phyloP scores from a whole-genome alignment of 2,797 vertebrate species.

The Harpagifer antarcticus region DNA sequence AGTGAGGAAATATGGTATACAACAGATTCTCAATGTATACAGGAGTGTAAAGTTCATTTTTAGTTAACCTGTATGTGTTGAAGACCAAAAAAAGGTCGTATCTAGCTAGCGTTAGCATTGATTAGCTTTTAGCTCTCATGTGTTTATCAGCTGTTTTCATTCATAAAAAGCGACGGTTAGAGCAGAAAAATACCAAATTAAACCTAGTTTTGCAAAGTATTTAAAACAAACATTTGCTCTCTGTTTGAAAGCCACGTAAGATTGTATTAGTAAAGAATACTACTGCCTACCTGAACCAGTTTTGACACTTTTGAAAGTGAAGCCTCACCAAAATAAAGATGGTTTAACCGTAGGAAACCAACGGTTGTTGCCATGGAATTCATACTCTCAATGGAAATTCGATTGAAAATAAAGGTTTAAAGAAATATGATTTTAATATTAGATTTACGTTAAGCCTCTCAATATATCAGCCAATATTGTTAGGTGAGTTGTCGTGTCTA shows the following conservation, averaged over 20 bases:
- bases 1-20: background rate
- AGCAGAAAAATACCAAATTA: background rate
- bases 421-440: rapidly evolving
- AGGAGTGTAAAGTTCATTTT: background rate
- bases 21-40: background rate
- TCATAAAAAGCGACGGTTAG: background rate
- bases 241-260: background rate
- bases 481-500: background rate
- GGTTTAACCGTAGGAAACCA: background rate
- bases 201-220: background rate
- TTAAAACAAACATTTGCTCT: background rate
- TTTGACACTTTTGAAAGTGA: background rate
- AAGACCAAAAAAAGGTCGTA: background rate
- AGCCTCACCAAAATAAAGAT: background rate
- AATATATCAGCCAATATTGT: background rate
- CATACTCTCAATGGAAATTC: too few species aligned
- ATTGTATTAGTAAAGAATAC: background rate
- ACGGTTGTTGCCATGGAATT: background rate
- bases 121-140: background rate
- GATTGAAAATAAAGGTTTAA: background rate
- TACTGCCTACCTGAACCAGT: background rate
- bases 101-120: background rate
- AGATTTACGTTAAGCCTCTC: background rate
- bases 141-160: too few species aligned
- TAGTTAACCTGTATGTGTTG: background rate